These are phyloP conservation scores for Steinernema khuongi DNA, from an alignment of 1,140 invertebrate genomes.

Conservation along the genomic window DNA sequence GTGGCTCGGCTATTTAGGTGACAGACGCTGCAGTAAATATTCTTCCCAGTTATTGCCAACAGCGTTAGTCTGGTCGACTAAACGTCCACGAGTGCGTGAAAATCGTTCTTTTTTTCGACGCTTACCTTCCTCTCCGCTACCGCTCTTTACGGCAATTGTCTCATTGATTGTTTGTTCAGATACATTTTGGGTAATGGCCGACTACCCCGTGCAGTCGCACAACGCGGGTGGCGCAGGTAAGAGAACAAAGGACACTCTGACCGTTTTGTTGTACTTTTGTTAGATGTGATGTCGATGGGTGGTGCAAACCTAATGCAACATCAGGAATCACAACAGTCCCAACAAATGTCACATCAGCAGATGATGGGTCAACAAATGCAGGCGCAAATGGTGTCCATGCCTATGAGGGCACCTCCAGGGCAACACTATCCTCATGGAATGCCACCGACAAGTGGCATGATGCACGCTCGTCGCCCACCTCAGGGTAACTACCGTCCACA, in stretches of 20 bases:
- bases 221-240: neutral
- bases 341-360: neutral
- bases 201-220: neutral
- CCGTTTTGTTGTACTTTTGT: neutral
- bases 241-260: neutral
- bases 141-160: too few relatives aligned
- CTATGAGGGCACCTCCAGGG: neutral
- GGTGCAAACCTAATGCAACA: neutral
- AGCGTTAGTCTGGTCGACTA: too few relatives aligned
- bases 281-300: neutral
- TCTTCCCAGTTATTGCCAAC: too few relatives aligned
- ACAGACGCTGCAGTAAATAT: too few relatives aligned
- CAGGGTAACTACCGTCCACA: neutral
- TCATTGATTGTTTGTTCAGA: neutral
- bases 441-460: neutral
- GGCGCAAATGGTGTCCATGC: neutral
- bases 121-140: too few relatives aligned
- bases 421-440: neutral
- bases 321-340: neutral
- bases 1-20: too few relatives aligned
- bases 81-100: too few relatives aligned
- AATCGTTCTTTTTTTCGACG: too few relatives aligned
- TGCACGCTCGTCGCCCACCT: neutral
- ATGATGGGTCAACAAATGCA: constrained; percentile 1
- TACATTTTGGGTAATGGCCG: neutral